phyloP scores from a whole-genome alignment of 2,797 vertebrate species.

The Halcyon badia region DNA sequence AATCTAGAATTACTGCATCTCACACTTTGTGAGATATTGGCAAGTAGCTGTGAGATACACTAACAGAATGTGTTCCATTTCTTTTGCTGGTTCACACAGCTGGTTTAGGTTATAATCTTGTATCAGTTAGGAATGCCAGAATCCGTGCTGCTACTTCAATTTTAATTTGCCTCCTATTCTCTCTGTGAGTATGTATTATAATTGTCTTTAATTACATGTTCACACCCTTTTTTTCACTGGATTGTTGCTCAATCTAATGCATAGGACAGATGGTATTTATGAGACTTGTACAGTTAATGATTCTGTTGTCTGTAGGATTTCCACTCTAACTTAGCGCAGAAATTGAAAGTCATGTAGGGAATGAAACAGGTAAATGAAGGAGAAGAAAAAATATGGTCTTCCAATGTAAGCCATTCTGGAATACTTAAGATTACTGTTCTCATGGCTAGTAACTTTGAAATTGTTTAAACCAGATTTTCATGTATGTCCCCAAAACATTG shows the following conservation, averaged over 20 bases:
- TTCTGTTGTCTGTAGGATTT: conserved; percentile 17
- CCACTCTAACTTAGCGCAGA: neutral
- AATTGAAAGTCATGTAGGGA: neutral
- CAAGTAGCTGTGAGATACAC: neutral
- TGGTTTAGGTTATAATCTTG: neutral
- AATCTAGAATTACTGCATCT: neutral
- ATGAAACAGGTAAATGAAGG: neutral
- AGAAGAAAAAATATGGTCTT: neutral
- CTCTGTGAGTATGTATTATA: neutral
- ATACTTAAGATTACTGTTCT: neutral
- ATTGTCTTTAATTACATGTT: conserved; percentile 38
- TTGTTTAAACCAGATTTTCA: neutral
- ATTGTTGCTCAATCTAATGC: neutral
- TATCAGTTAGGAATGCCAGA: neutral
- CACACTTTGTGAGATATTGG: neutral
- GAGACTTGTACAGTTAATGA: conserved; percentile 12
- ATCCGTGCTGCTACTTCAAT: neutral
- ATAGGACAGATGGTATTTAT: neutral
- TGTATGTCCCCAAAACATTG: neutral
- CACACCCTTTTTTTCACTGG: neutral
- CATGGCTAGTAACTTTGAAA: neutral
- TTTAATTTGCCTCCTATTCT: conserved; percentile 22
- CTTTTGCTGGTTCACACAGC: neutral
- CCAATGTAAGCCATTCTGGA: neutral
- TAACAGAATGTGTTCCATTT: neutral